Percentiles rank a stretch among this genome's conserved stretches.
These are phyloP conservation scores for Pollenia amentaria DNA, from an alignment of 2,888 invertebrate genomes.

Conservation along the genomic window DNA sequence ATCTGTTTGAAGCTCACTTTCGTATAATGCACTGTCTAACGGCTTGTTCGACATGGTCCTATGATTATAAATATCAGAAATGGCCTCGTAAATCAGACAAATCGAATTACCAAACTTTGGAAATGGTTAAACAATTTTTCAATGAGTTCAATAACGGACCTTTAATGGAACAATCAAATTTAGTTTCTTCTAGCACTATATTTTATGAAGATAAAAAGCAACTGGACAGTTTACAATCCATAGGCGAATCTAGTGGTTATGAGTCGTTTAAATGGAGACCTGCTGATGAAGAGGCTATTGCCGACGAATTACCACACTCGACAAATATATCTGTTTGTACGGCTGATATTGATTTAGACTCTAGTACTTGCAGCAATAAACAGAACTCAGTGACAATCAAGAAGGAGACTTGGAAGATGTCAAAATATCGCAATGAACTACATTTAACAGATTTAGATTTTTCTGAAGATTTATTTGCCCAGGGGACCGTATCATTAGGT, in stretches of 20 bases:
- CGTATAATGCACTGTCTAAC: slow-evolving; percentile 90
- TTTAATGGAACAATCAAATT: slow-evolving; percentile 63
- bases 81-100: slow-evolving; percentile 79
- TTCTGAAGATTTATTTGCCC: slow-evolving; percentile 84
- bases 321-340: slow-evolving; percentile 55
- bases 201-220: slow-evolving; percentile 80
- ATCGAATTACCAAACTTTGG: slow-evolving; percentile 79
- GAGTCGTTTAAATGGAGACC: slow-evolving; percentile 88
- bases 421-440: slow-evolving; percentile 81
- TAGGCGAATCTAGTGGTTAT: slow-evolving; percentile 91
- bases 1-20: slow-evolving; percentile 93
- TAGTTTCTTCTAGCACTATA: slow-evolving; percentile 36
- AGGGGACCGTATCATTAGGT: slow-evolving; percentile 85
- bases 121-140: slow-evolving; percentile 83
- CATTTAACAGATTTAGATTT: slow-evolving; percentile 83
- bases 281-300: slow-evolving; percentile 85
- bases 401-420: slow-evolving; percentile 81
- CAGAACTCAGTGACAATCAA: slow-evolving; percentile 55
- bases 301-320: slow-evolving; percentile 73
- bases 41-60: slow-evolving; percentile 92
- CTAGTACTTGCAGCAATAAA: slow-evolving; percentile 76
- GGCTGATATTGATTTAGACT: slow-evolving; percentile 81
- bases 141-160: slow-evolving; percentile 79
- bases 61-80: slow-evolving; percentile 89
- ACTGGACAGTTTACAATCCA: slow-evolving; percentile 88